Evolutionary conservation across 2,888 invertebrate genomes (phyloP).

Genomic region (Mechanitis messenoides): DNA sequence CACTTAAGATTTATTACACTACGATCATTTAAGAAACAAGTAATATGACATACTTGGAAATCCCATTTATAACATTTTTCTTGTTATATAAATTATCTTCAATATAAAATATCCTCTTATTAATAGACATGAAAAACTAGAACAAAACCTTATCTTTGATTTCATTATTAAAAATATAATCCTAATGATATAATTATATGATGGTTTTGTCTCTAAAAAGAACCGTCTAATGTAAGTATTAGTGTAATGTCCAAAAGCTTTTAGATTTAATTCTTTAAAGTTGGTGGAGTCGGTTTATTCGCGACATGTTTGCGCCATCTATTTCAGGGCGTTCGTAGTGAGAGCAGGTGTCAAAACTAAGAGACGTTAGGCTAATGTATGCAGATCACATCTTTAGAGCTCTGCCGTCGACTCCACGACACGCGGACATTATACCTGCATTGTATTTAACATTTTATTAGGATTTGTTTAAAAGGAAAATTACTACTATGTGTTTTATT

Average conservation of each 20-base stretch:
- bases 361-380: constrained; percentile 73
- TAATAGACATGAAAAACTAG: too few relatives aligned
- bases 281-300: constrained; percentile 54
- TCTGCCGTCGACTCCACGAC: constrained; percentile 35
- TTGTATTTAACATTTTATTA: constrained; percentile 31
- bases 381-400: constrained; percentile 70
- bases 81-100: too few relatives aligned
- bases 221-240: neutral
- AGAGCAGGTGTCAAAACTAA: constrained; percentile 75
- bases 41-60: too few relatives aligned
- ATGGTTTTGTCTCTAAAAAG: too few relatives aligned
- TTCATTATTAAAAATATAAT: too few relatives aligned
- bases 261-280: constrained; percentile 36
- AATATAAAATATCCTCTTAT: too few relatives aligned
- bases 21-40: too few relatives aligned
- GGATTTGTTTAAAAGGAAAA: too few relatives aligned
- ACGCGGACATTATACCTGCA: constrained; percentile 52
- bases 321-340: constrained; percentile 55
- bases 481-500: neutral
- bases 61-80: too few relatives aligned
- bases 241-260: constrained; percentile 13
- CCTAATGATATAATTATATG: too few relatives aligned
- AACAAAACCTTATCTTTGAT: too few relatives aligned
- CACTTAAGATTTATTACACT: too few relatives aligned
- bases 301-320: constrained; percentile 67